phyloP scores from a whole-genome alignment of 2,888 invertebrate species.

The Mechanitis messenoides region DNA sequence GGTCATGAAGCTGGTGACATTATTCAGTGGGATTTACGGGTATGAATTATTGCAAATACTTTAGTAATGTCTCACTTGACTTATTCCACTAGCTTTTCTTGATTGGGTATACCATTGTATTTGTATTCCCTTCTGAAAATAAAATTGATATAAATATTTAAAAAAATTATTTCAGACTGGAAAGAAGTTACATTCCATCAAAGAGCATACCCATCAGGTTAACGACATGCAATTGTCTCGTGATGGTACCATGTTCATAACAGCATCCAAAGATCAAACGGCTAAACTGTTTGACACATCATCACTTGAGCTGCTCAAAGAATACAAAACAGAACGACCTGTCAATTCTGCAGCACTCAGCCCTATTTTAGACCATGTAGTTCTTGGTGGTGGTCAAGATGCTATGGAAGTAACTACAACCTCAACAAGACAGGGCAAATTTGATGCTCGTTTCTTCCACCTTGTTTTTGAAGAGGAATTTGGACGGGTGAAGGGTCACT shows the following conservation, averaged over 20 bases:
- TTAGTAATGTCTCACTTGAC: no score
- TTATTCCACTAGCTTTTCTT: no score
- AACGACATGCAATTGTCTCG: constrained; percentile 97
- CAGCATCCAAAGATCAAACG: constrained; percentile 97
- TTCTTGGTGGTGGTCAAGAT: constrained; percentile 99
- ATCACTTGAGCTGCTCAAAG: constrained; percentile 90
- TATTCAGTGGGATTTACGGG: constrained; percentile 93
- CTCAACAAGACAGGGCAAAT: constrained; percentile 95
- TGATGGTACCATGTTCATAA: constrained; percentile 96
- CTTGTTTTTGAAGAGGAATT: constrained; percentile 98
- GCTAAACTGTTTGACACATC: constrained; percentile 96
- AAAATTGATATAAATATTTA: background rate
- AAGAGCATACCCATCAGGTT: constrained; percentile 90
- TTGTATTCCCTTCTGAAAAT: constrained; percentile 30
- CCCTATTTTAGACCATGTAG: constrained; percentile 96
- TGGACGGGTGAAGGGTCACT: constrained; percentile 98
- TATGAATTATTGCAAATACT: constrained; percentile 38
- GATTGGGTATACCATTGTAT: no score
- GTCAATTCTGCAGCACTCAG: constrained; percentile 99
- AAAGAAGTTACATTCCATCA: constrained; percentile 85
- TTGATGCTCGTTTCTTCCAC: constrained; percentile 96
- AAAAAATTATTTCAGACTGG: constrained; percentile 78
- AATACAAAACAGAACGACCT: constrained; percentile 97
- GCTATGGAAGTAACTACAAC: constrained; percentile 99
- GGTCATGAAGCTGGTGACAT: constrained; percentile 97